Percentiles rank a stretch among this genome's conserved stretches.
phyloP scores from a whole-genome alignment of 2,888 invertebrate genomes.

The Bellardia bayeri region DNA sequence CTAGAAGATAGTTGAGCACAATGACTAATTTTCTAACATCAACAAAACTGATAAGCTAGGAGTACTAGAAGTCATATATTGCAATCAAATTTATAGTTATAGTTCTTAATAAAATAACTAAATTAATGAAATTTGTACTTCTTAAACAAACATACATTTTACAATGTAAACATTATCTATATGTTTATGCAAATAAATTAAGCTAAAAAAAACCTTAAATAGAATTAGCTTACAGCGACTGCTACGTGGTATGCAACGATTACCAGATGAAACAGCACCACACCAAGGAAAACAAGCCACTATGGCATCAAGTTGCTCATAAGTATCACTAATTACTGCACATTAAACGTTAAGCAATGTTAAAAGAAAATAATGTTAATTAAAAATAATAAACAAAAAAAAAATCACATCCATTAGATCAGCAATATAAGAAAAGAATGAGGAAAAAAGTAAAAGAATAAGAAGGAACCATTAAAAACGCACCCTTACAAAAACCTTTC shows the following conservation, averaged over 20 bases:
- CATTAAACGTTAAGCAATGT: conserved; percentile 32
- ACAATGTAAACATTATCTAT: conserved; percentile 12
- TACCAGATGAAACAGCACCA: conserved; percentile 86
- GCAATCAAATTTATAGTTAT: background rate
- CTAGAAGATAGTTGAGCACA: background rate
- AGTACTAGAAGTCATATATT: conserved; percentile 3
- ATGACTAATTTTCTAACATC: background rate
- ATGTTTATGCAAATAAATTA: background rate
- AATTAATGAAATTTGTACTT: conserved; percentile 1
- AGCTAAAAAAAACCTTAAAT: conserved; percentile 24
- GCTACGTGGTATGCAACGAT: conserved; percentile 87
- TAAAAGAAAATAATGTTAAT: conserved; percentile 42
- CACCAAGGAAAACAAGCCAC: conserved; percentile 92
- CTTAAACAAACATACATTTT: background rate
- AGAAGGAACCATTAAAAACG: conserved; percentile 69
- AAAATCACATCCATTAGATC: conserved; percentile 60
- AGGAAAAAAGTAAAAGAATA: conserved; percentile 41
- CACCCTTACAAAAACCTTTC: conserved; percentile 67
- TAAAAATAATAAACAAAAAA: conserved; percentile 21
- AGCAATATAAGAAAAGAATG: conserved; percentile 45
- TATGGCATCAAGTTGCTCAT: conserved; percentile 90
- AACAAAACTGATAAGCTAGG: background rate
- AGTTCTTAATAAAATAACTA: background rate
- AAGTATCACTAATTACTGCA: conserved; percentile 86
- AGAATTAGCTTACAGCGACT: conserved; percentile 86